Base-by-base conservation (phyloP, 2,113 vertebrate species). In the Lagopus leucura region DNA sequence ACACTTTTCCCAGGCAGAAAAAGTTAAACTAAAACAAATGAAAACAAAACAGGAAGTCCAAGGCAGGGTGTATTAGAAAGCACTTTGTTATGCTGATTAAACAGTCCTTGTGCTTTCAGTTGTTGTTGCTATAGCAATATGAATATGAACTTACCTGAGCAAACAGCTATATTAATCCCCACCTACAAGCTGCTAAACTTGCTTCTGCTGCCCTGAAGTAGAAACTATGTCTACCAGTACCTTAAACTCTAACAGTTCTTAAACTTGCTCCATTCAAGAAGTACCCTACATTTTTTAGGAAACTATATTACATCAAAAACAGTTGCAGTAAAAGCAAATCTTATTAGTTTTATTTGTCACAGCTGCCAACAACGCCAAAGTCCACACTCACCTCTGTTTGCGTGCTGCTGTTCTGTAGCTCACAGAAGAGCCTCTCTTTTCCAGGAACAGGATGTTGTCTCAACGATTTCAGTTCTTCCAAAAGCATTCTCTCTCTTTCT, bases 361-460 rank as follows among this genome's bases (percentile, higher is more conserved):
- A 42, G 66, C 24, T 93, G 91, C 94, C 92, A 76, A n/a, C 67
- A n/a, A 88, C 92, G 88, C 57, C 95, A 58, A 95, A 96, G 96
- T 96, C 93, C 95, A 82, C 73, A 91, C 88, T 94, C 98, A 99
- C 98, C 98, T 97, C 97, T 65, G 98, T 98, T 91, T 98, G 98
- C 30, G 98, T 98, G 96, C 98, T 96, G 92, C 28, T 98, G 95
- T 82, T 95, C 54, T 54, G 97, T 91, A 97, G 94, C 82, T 98
- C 96, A 96, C 90, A 93, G 86, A 74, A 72, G 70, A 91, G 88
- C 82, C 91, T 97, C 89, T 97, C 97, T 94, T 94, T 97, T 95
- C 95, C 81, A n/a, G 96, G 83, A 93, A 87, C 12, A 19, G 97
- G 94, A 72, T 88, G 94, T 88, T 95, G 96, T 83, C 97, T 98